Evolutionary conservation across 2,888 invertebrate genomes (phyloP).

Genomic region (Nymphalis urticae): DNA sequence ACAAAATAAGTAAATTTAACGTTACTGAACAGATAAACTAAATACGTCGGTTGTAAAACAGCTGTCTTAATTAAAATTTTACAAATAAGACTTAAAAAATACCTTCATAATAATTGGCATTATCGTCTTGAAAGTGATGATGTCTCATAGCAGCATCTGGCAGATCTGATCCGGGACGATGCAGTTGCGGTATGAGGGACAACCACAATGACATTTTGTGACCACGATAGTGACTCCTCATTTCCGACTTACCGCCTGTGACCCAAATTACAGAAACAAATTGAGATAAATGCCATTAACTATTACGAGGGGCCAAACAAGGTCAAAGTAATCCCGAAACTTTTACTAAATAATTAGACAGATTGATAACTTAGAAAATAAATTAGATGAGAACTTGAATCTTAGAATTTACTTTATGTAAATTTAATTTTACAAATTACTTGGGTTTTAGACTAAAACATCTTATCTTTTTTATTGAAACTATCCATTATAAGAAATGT

Average conservation of each 20-base stretch:
- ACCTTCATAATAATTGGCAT: conserved; percentile 89
- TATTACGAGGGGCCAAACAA: conserved; percentile 36
- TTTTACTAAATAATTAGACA: conserved; percentile 42
- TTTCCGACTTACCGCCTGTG: conserved; percentile 86
- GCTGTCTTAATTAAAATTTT: not conserved
- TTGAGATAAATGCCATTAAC: conserved; percentile 56
- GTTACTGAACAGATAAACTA: conserved; percentile 30
- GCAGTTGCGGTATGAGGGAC: conserved; percentile 93
- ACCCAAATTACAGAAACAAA: conserved; percentile 46
- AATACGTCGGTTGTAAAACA: not conserved
- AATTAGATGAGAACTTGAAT: not conserved
- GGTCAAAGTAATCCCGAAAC: conserved; percentile 50
- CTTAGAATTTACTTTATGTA: not conserved
- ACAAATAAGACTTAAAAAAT: conserved; percentile 1
- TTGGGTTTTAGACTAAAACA: too few relatives aligned
- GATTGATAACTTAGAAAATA: not conserved
- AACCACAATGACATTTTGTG: conserved; percentile 97
- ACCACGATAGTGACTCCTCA: conserved; percentile 95
- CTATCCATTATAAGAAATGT: too few relatives aligned
- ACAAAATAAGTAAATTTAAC: not conserved
- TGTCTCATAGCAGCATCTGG: conserved; percentile 93
- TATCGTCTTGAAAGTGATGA: conserved; percentile 92
- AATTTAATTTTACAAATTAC: too few relatives aligned
- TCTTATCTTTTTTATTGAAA: too few relatives aligned
- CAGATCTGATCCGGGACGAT: conserved; percentile 87